phyloP scores from a whole-genome alignment of 1,140 invertebrate species.

The Schlechtendalia chinensis region DNA sequence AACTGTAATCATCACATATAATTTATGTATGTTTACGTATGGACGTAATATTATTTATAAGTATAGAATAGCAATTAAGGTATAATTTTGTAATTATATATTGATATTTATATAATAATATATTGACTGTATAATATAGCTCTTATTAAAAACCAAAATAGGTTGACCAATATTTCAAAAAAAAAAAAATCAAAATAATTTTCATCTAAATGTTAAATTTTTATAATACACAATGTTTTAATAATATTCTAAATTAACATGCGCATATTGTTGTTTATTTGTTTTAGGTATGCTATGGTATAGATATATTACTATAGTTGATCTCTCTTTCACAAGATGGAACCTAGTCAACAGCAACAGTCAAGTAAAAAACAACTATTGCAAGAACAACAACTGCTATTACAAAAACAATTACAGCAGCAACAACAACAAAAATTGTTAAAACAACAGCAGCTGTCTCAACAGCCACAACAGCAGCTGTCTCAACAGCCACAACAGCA shows the following conservation, averaged over 20 bases:
- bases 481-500: background rate
- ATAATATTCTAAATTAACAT: background rate
- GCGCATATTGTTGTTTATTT: background rate
- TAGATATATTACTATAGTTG: background rate
- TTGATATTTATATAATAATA: too few species aligned
- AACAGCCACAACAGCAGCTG: background rate
- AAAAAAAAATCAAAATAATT: too few species aligned
- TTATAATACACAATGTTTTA: background rate
- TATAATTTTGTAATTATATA: too few species aligned
- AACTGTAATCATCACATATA: too few species aligned
- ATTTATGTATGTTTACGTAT: too few species aligned
- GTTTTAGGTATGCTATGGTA: background rate
- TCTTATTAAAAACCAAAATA: too few species aligned
- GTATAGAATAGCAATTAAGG: too few species aligned
- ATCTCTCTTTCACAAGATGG: background rate
- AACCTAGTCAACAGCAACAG: background rate
- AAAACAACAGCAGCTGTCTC: background rate
- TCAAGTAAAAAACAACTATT: slow-evolving; percentile 1
- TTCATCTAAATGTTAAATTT: too few species aligned
- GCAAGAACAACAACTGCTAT: background rate
- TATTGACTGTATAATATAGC: too few species aligned
- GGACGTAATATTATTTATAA: too few species aligned
- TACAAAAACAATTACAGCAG: slow-evolving; percentile 29
- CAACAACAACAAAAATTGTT: background rate
- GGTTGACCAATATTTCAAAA: too few species aligned